Conservation (phyloP, 2,888 invertebrate species). For the Trissolcus brochymenae region DNA sequence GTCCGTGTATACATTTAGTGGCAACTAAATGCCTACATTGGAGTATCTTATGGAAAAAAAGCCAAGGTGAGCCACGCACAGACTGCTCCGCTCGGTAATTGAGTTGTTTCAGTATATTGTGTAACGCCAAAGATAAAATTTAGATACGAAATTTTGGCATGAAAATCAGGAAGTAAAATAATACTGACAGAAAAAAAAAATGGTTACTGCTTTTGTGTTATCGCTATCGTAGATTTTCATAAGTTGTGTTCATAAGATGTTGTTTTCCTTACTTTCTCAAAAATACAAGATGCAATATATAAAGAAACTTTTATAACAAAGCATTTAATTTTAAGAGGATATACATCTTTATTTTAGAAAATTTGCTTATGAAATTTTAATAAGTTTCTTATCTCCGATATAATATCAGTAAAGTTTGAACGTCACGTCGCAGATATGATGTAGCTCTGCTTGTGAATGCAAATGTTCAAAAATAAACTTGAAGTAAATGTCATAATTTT, state of each 20-base stretch:
- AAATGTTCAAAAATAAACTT: conserved; percentile 14
- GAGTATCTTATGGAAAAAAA: conserved; percentile 29
- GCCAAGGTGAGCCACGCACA: conserved; percentile 4
- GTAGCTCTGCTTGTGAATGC: conserved; percentile 3
- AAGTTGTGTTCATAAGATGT: neutral
- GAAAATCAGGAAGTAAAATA: conserved; percentile 6
- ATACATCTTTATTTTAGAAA: conserved; percentile 13
- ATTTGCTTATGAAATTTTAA: conserved; percentile 18
- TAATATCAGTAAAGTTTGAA: conserved; percentile 14
- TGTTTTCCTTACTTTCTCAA: neutral
- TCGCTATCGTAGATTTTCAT: no score
- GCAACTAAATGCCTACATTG: conserved; percentile 32
- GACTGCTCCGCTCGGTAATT: conserved; percentile 35
- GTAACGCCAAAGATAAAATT: conserved; percentile 6
- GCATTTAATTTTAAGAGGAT: conserved; percentile 1
- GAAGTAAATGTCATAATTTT: conserved; percentile 17
- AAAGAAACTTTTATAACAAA: no score
- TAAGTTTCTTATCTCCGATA: conserved; percentile 18
- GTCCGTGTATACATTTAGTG: conserved; percentile 33
- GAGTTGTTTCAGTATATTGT: conserved; percentile 36
- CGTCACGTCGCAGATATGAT: conserved; percentile 7
- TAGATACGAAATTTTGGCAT: conserved; percentile 13
- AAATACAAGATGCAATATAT: no score
- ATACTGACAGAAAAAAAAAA: neutral
- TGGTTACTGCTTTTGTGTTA: no score